phyloP scores from a whole-genome alignment of 1,140 invertebrate species.

The Diachasmimorpha longicaudata region DNA sequence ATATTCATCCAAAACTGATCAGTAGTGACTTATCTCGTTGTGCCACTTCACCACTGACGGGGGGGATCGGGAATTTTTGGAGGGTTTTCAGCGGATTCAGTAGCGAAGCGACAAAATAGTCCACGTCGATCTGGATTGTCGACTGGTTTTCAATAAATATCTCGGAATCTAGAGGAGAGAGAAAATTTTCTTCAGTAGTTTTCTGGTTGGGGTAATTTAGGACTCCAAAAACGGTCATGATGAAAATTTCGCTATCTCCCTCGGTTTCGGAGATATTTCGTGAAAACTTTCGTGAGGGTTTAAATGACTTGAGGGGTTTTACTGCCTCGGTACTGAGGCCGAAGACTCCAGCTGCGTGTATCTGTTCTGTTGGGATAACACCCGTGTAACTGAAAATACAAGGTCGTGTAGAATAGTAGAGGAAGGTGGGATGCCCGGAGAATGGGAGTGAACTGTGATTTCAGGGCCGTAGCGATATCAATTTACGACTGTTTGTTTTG shows the following conservation, averaged over 20 bases:
- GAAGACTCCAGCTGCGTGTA: not conserved
- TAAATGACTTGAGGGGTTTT: not conserved
- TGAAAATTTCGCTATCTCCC: not conserved
- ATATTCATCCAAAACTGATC: too few relatives aligned
- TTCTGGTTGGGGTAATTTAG: not conserved
- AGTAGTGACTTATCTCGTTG: too few relatives aligned
- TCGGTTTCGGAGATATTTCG: not conserved
- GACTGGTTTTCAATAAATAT: not conserved
- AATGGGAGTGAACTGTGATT: not conserved
- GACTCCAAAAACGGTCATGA: not conserved
- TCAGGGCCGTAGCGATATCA: not conserved
- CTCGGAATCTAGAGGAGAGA: not conserved
- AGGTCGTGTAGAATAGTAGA: not conserved
- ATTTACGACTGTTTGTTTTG: too few relatives aligned
- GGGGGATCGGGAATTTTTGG: too few relatives aligned
- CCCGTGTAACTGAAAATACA: not conserved
- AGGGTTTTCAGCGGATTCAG: too few relatives aligned
- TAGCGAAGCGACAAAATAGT: too few relatives aligned
- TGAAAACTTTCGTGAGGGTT: not conserved
- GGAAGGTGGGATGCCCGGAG: not conserved
- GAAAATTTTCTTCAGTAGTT: not conserved
- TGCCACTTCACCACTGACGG: too few relatives aligned
- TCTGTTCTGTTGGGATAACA: not conserved
- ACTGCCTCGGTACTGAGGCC: not conserved
- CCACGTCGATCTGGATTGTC: too few relatives aligned